Percentiles rank a stretch among this genome's conserved stretches.
These are phyloP conservation scores for Ormia ochracea DNA, from an alignment of 2,888 invertebrate species.

Conservation along the genomic window DNA sequence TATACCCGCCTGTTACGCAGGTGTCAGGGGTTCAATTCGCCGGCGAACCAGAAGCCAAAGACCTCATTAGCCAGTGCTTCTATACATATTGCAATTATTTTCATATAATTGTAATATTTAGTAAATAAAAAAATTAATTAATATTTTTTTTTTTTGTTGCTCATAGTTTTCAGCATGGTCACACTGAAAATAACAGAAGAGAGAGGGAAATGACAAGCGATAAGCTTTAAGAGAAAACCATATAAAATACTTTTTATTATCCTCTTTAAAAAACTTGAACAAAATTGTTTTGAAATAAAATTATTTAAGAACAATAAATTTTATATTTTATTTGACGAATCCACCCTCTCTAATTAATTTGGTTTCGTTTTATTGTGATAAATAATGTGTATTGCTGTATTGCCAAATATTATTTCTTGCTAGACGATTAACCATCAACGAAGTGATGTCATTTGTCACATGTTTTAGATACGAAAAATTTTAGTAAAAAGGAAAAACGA, in stretches of 20 bases:
- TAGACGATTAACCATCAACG: conserved; percentile 43
- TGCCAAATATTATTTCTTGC: neutral
- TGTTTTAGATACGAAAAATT: conserved; percentile 44
- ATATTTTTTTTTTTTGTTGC: no score
- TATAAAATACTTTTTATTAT: neutral
- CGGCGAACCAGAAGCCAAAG: no score
- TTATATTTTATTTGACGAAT: neutral
- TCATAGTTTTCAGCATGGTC: no score
- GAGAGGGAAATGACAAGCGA: neutral
- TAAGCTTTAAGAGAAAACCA: conserved; percentile 31
- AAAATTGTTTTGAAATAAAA: neutral
- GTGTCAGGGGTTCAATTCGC: no score
- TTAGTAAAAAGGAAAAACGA: neutral
- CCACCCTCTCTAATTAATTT: conserved; percentile 31
- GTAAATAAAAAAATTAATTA: no score
- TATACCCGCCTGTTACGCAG: no score
- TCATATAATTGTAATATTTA: no score
- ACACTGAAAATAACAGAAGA: neutral
- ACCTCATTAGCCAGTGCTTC: no score
- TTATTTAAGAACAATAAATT: neutral
- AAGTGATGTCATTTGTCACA: conserved; percentile 64
- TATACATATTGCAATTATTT: no score
- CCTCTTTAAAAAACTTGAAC: neutral
- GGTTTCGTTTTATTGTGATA: neutral
- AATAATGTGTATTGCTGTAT: conserved; percentile 6